Evolutionary conservation across 2,888 invertebrate species (phyloP), one percentile per base, ranked within the genome.

Genomic region (Eupithecia vulgata): DNA sequence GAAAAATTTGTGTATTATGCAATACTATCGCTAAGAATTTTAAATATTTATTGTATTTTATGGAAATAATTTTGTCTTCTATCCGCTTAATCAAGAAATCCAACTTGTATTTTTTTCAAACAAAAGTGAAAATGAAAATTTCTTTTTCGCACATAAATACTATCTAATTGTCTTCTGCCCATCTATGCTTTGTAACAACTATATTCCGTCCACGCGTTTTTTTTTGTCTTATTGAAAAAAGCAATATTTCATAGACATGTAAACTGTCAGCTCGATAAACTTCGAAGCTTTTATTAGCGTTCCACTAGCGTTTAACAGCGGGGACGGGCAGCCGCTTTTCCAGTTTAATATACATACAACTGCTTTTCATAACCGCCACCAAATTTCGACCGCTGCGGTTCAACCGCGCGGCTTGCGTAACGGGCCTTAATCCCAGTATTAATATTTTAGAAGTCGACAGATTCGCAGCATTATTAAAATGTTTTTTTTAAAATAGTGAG

Each of bases 41-140:
- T 65, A 72, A 68, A 67, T 80, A 78, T 79, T 45, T 64, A 64
- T 52, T 57, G 67, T 68, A 35, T 68, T 1, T 13, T 57, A 57
- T 57, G 57, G 57, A 57, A 57, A 57, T 25, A 12, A 57, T 57
- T 45, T 45, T 57, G 25, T 57, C 57, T 57, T 57, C 52, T 25
- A 57, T 57, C 57, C 12, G 57, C 57, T 25, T 57, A 25, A 25
- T 25, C 57, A 57, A 57, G 57, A 25, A 25, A 57, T 57, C 57
- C 25, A 25, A 25, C 45, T 45, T 45, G 17, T 10, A 52, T 52
- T 57, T 21, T 21, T 4, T 52, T 25, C 8, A 61, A 17, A 5
- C 12, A 17, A 34, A 34, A 61, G 7, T 34, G 8, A 30, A 30
- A 30, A 17, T 0, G 35, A 67, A n/a, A n/a, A n/a, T n/a, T n/a